These are phyloP conservation scores for Liolophura sinensis DNA, from an alignment of 1,140 invertebrate genomes.

Conservation along the genomic window DNA sequence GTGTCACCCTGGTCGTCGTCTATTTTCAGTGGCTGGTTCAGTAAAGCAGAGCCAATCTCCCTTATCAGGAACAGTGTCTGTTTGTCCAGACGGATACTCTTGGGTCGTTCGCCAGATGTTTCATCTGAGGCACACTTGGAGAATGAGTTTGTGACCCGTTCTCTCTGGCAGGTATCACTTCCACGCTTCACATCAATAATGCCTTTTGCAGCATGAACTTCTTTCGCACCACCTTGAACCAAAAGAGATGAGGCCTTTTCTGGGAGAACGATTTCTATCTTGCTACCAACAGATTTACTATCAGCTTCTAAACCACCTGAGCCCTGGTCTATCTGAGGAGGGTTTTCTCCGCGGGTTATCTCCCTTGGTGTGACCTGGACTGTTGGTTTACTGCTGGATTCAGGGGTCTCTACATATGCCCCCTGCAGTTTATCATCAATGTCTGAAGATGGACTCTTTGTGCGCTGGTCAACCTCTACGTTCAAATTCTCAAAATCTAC, in stretches of 20 bases:
- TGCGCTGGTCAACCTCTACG: too few relatives aligned
- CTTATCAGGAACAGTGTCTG: constrained; percentile 38
- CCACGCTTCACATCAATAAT: background rate
- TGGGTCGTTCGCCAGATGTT: constrained; percentile 7
- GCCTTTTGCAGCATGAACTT: constrained; percentile 1
- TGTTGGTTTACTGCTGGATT: too few relatives aligned
- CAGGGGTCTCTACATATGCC: too few relatives aligned
- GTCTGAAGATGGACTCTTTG: too few relatives aligned
- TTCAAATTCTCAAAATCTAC: too few relatives aligned
- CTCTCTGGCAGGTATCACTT: background rate
- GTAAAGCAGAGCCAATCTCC: constrained; percentile 42
- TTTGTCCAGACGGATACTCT: constrained; percentile 19
- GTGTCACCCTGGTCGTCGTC: constrained; percentile 17
- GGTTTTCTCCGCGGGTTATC: too few relatives aligned
- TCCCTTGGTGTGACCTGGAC: too few relatives aligned
- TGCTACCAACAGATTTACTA: too few relatives aligned
- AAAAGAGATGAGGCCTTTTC: constrained; percentile 1
- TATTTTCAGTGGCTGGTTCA: constrained; percentile 35
- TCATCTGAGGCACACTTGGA: background rate
- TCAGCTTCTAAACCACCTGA: too few relatives aligned
- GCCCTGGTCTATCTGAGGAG: too few relatives aligned
- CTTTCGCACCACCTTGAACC: constrained; percentile 1
- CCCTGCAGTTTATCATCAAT: too few relatives aligned
- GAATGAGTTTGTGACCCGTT: background rate
- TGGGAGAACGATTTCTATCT: too few relatives aligned